Base-by-base conservation (phyloP, 2,888 invertebrate genomes). In the Mongoloraphidia duomilia region DNA sequence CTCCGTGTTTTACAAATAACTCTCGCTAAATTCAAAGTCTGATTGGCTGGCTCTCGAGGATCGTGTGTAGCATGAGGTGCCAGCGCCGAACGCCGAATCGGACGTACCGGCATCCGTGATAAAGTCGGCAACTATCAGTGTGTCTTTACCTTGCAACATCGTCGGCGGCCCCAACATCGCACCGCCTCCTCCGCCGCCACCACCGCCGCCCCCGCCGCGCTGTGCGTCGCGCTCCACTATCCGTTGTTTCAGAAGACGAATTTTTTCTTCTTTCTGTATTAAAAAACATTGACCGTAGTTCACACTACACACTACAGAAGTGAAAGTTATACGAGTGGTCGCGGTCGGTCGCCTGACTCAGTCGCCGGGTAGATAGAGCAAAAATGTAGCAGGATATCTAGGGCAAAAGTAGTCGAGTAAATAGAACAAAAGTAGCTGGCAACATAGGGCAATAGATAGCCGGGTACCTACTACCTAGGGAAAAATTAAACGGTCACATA, bases 21-120 rank as follows among this genome's bases (percentile, higher is more conserved):
- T 87, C 67, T 89, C 89, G 55, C 88, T 89, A 68, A 88, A 87
- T 67, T 90, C 89, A 63, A 86, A 79, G 69, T 89, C 88, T 53
- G 89, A 88, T 66, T 84, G 84, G 65, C 86, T 87, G 63, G 86
- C 86, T 60, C 85, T 77, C 54, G 84, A 85, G 56, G 86, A 86
- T 61, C 86, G 79, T 58, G 86, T 87, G 70, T 83, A 81, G 65
- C 82, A 77, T 54, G 79, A 79, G 62, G 82, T 72, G 53, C 73
- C 71, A 62, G 74, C 73, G 61, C 80, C 79, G 62, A 80, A 83
- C 58, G 85, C 87, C 59, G 86, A 86, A 60, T 73, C 73, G 49
- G 84, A 85, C 51, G 85, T 85, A 60, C 82, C 83, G 56, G 85
- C 85, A 62, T 83, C 84, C 46, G 78, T 80, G 57, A 77, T 77